These are phyloP conservation scores for Mesocricetus auratus DNA, from an alignment of 2,113 vertebrate species.

Conservation along the genomic window DNA sequence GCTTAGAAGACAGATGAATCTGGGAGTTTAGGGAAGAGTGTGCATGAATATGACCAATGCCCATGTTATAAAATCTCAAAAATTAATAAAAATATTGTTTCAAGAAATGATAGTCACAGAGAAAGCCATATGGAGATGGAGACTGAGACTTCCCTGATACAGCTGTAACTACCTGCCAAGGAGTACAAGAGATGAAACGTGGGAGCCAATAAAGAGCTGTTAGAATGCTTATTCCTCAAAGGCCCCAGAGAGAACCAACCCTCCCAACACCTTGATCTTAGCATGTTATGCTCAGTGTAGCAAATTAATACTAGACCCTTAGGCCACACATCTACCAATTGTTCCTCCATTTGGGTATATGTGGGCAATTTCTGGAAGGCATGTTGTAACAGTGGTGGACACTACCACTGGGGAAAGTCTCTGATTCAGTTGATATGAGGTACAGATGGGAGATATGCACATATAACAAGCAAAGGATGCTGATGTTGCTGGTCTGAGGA, in stretches of 20 bases:
- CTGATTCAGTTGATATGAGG: background rate
- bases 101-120: background rate
- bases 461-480: background rate
- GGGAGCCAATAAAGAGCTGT: background rate
- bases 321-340: background rate
- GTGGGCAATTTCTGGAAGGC: background rate
- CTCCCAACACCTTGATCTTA: background rate
- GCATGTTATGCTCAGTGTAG: background rate
- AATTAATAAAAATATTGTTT: background rate
- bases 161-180: background rate
- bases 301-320: background rate
- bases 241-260: background rate
- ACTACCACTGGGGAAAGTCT: background rate
- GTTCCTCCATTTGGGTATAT: background rate
- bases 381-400: background rate
- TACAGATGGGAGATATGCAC: background rate
- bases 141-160: fast-evolving
- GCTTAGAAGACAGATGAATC: background rate
- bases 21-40: background rate
- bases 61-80: background rate
- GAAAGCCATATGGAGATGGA: background rate
- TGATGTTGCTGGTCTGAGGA: background rate
- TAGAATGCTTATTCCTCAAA: background rate
- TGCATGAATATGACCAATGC: background rate
- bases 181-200: background rate